A percentile compares a stretch with the other conserved stretches of the same genome.
Evolutionary conservation across 2,888 invertebrate genomes (phyloP).

Genomic region (Ornithoptera alexandrae): DNA sequence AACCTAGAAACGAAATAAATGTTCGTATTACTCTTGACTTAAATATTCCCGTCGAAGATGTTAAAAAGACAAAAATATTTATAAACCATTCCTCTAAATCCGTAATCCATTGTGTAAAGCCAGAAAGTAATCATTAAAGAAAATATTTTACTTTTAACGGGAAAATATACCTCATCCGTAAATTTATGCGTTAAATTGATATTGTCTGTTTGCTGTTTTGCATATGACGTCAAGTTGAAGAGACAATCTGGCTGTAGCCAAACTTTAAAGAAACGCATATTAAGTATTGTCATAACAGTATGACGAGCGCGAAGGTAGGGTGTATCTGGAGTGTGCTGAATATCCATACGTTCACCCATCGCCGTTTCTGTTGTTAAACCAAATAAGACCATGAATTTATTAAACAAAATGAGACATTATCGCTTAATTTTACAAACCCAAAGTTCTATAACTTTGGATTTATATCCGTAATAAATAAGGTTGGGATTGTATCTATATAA

Average conservation of each 20-base stretch:
- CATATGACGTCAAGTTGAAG: constrained; percentile 78
- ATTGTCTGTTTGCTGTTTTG: constrained; percentile 78
- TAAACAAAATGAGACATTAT: too few relatives aligned
- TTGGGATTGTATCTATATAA: too few relatives aligned
- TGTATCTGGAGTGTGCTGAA: constrained; percentile 75
- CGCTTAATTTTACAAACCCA: too few relatives aligned
- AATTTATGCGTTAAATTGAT: constrained; percentile 82
- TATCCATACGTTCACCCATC: constrained; percentile 84
- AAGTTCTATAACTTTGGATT: too few relatives aligned
- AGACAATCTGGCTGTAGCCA: constrained; percentile 84
- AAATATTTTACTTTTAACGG: too few relatives aligned
- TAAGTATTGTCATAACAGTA: constrained; percentile 67
- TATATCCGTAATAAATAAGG: too few relatives aligned
- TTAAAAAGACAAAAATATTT: too few relatives aligned
- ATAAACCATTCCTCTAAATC: too few relatives aligned
- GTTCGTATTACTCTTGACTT: not conserved
- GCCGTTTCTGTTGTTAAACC: constrained; percentile 81
- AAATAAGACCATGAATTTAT: not conserved
- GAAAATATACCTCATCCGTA: constrained; percentile 62
- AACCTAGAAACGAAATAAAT: constrained; percentile 47
- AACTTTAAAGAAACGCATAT: constrained; percentile 70
- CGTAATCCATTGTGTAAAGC: too few relatives aligned
- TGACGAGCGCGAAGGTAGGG: constrained; percentile 81
- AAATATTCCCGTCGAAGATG: too few relatives aligned
- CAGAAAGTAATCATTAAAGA: too few relatives aligned